These are phyloP conservation scores for Sussaba pulchella DNA, from an alignment of 2,888 invertebrate genomes.

Conservation along the genomic window DNA sequence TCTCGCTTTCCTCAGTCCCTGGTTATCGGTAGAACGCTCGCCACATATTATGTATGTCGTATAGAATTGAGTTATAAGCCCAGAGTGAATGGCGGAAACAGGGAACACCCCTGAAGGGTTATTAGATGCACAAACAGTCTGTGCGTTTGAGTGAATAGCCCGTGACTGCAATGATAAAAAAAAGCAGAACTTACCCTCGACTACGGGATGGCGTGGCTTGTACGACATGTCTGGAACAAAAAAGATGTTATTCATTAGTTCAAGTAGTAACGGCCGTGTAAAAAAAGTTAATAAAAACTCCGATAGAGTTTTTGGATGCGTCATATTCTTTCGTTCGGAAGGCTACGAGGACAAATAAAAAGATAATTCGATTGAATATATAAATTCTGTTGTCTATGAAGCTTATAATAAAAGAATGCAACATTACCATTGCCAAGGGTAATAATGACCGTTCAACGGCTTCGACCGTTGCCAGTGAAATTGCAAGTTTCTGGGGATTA, in stretches of 20 bases:
- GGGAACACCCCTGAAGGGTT: slow-evolving; percentile 12
- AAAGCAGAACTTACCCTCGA: slow-evolving; percentile 86
- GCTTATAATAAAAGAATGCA: too few relatives aligned
- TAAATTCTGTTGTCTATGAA: too few relatives aligned
- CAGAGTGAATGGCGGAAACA: slow-evolving; percentile 1
- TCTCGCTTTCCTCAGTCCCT: slow-evolving; percentile 1
- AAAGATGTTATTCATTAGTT: slow-evolving; percentile 70
- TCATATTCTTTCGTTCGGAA: too few relatives aligned
- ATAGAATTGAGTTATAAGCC: slow-evolving; percentile 67
- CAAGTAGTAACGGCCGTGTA: slow-evolving; percentile 37
- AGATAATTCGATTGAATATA: too few relatives aligned
- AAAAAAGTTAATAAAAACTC: slow-evolving; percentile 35
- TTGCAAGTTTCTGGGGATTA: too few relatives aligned
- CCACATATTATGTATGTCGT: too few relatives aligned
- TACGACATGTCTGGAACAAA: slow-evolving; percentile 89
- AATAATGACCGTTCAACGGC: too few relatives aligned
- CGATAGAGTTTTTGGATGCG: not conserved
- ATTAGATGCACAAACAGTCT: too few relatives aligned
- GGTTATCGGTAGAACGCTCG: slow-evolving; percentile 25
- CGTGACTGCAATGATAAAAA: slow-evolving; percentile 24
- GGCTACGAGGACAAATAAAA: too few relatives aligned
- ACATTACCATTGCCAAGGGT: not conserved
- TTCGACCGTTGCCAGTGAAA: too few relatives aligned
- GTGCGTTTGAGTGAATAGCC: too few relatives aligned
- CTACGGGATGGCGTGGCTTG: slow-evolving; percentile 87